A percentile compares a stretch with the other conserved stretches of the same genome.
These are phyloP conservation scores for Campoletis sonorensis DNA, from an alignment of 1,140 invertebrate genomes.

Conservation along the genomic window DNA sequence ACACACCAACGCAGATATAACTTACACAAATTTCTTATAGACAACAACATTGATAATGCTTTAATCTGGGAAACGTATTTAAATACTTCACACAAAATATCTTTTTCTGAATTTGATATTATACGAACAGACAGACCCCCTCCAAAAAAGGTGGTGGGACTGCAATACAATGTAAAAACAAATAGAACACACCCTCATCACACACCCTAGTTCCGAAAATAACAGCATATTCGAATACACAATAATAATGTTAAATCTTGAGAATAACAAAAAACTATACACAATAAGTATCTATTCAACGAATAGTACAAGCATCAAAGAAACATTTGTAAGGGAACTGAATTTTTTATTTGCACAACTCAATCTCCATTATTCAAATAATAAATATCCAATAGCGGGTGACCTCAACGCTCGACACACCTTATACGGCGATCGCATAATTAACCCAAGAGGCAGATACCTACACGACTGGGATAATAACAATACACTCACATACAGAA, in stretches of 20 bases:
- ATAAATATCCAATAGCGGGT: not conserved
- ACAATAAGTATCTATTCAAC: not conserved
- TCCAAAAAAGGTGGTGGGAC: not conserved
- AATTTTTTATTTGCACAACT: not conserved
- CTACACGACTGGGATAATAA: too few species aligned
- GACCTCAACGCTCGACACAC: not conserved
- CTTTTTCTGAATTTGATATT: not conserved
- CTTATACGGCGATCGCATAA: too few species aligned
- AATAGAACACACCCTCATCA: not conserved
- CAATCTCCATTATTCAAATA: not conserved
- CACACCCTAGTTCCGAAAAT: not conserved
- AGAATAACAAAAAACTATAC: not conserved
- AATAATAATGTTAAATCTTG: not conserved
- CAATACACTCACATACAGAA: too few species aligned
- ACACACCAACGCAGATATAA: not conserved
- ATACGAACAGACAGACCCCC: not conserved
- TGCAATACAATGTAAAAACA: not conserved
- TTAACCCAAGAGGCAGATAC: too few species aligned
- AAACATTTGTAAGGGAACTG: not conserved
- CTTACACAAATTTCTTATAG: conserved; percentile 1
- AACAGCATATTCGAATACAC: not conserved
- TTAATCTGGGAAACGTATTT: not conserved
- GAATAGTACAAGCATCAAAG: not conserved
- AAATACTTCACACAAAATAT: not conserved
- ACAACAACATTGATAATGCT: not conserved